phyloP scores from a whole-genome alignment of 2,888 invertebrate species.

The Apoda limacodes region DNA sequence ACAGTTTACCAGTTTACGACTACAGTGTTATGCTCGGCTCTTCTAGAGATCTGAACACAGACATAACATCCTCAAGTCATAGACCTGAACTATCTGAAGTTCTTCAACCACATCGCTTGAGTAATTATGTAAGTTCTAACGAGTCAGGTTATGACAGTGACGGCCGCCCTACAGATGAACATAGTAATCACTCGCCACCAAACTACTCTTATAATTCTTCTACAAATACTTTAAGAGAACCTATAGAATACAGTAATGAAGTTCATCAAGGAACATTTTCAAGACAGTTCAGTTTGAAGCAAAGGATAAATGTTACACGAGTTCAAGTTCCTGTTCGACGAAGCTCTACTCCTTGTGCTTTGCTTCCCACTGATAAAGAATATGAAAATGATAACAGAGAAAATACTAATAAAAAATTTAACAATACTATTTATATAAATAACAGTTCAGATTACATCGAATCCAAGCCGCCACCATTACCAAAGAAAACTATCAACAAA shows the following conservation, averaged over 20 bases:
- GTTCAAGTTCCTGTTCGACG: constrained; percentile 51
- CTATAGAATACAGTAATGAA: constrained; percentile 30
- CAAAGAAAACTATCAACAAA: constrained; percentile 56
- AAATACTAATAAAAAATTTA: constrained; percentile 28
- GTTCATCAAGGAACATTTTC: constrained; percentile 48
- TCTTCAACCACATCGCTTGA: constrained; percentile 72
- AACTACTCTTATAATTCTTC: constrained; percentile 59
- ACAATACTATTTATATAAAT: constrained; percentile 25
- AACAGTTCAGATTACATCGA: constrained; percentile 41
- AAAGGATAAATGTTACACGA: constrained; percentile 53
- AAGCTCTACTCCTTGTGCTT: constrained; percentile 60
- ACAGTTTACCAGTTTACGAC: constrained; percentile 63
- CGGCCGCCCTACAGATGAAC: constrained; percentile 71
- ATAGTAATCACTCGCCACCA: constrained; percentile 66
- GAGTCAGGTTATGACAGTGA: constrained; percentile 89
- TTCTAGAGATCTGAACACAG: constrained; percentile 49
- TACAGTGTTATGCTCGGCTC: constrained; percentile 50
- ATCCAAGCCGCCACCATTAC: constrained; percentile 56
- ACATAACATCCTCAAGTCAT: constrained; percentile 54
- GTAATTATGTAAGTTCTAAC: constrained; percentile 83
- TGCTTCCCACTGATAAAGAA: constrained; percentile 52
- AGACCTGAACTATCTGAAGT: constrained; percentile 66
- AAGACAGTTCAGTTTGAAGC: constrained; percentile 56
- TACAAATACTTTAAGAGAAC: constrained; percentile 36
- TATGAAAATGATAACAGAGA: constrained; percentile 41